Conservation (phyloP, 2,888 invertebrate genomes). For the Drosophila histrio region DNA sequence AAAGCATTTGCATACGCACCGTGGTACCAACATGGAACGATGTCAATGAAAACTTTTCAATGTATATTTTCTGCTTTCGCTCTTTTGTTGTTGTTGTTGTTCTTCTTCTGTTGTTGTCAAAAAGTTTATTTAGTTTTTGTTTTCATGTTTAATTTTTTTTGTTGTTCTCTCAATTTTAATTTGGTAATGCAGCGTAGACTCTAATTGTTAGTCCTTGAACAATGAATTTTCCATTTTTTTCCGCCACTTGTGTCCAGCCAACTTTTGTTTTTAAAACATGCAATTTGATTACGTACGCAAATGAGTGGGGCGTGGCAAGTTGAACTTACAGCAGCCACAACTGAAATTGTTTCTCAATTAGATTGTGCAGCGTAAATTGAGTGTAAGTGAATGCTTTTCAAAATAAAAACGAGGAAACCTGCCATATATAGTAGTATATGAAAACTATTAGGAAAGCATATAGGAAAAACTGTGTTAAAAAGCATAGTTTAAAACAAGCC, state of each 20-base stretch:
- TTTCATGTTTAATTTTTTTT: slow-evolving; percentile 20
- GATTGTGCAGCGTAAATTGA: slow-evolving; percentile 15
- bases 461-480: too few species aligned
- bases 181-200: slow-evolving; percentile 69
- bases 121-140: slow-evolving; percentile 62
- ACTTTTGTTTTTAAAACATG: slow-evolving; percentile 24
- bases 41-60: slow-evolving; percentile 49
- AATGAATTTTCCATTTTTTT: slow-evolving; percentile 36
- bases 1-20: slow-evolving; percentile 73
- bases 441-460: too few species aligned
- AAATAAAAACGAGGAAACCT: background rate
- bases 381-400: background rate
- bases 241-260: slow-evolving; percentile 1
- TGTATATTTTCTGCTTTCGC: slow-evolving; percentile 22
- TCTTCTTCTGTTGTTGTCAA: slow-evolving; percentile 23
- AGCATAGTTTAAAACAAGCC: too few species aligned
- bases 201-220: slow-evolving; percentile 63
- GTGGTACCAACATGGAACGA: slow-evolving; percentile 36
- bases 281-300: slow-evolving; percentile 70
- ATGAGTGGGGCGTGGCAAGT: slow-evolving; percentile 62
- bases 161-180: slow-evolving; percentile 63
- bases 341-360: slow-evolving; percentile 43
- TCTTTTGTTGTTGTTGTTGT: background rate
- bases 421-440: too few species aligned
- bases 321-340: slow-evolving; percentile 42